Conservation (phyloP, 2,797 vertebrate species). For the Crenuchus spilurus region DNA sequence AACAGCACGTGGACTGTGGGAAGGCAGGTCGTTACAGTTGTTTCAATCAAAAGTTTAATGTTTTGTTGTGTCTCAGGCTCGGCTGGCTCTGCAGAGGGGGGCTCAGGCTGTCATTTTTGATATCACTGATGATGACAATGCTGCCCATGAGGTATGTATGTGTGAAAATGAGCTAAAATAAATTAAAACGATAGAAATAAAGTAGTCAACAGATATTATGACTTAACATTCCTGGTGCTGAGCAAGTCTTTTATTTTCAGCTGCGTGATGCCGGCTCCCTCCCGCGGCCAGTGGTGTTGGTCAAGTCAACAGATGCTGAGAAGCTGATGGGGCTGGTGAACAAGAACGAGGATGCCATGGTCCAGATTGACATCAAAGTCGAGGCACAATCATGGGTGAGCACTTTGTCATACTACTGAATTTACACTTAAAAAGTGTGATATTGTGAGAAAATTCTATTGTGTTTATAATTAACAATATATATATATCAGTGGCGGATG, state of each 20-base stretch:
- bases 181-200: too few relatives aligned
- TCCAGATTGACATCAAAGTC: constrained; percentile 88
- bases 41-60: too few relatives aligned
- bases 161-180: constrained; percentile 9
- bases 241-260: too few relatives aligned
- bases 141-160: constrained; percentile 86
- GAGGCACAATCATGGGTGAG: constrained; percentile 85
- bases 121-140: constrained; percentile 87
- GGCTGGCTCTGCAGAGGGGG: constrained; percentile 90
- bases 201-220: too few relatives aligned
- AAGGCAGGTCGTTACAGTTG: too few relatives aligned
- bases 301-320: constrained; percentile 85
- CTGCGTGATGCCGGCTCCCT: constrained; percentile 83
- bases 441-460: too few relatives aligned
- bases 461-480: too few relatives aligned
- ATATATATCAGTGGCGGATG: too few relatives aligned
- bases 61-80: constrained; percentile 80
- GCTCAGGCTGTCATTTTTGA: constrained; percentile 96
- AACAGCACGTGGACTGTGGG: too few relatives aligned
- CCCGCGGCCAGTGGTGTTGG: constrained; percentile 87
- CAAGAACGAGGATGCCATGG: constrained; percentile 92
- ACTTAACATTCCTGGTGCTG: too few relatives aligned
- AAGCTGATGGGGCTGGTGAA: constrained; percentile 94
- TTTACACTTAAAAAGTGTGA: too few relatives aligned
- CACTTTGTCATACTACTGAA: too few relatives aligned